Conservation (phyloP, 2,113 vertebrate genomes). For the Chlorodrepanis virens region DNA sequence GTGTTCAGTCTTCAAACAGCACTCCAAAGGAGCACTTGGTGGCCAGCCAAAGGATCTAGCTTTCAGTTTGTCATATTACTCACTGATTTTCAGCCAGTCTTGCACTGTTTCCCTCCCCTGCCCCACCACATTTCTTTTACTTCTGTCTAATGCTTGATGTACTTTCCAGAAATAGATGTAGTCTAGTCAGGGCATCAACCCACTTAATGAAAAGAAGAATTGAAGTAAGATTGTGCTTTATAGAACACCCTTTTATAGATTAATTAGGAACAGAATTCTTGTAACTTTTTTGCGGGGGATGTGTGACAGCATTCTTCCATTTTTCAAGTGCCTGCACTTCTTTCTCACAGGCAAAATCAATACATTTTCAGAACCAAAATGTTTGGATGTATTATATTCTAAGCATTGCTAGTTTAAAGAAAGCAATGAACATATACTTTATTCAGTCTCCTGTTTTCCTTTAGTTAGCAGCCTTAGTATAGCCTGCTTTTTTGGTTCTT, state of each 20-base stretch:
- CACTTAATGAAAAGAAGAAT: not conserved
- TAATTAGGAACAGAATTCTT: not conserved
- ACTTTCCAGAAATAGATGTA: not conserved
- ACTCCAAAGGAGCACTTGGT: not conserved
- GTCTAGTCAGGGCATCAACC: not conserved
- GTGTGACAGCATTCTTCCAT: not conserved
- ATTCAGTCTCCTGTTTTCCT: not conserved
- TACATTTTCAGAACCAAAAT: not conserved
- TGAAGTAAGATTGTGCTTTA: not conserved
- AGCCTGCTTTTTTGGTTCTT: not conserved
- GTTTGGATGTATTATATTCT: not conserved
- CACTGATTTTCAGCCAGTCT: not conserved
- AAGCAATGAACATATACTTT: not conserved
- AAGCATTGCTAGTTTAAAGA: not conserved
- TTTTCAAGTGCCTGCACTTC: not conserved
- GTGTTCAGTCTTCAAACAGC: not conserved
- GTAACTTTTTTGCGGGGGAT: not conserved
- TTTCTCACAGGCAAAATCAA: not conserved
- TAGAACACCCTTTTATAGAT: not conserved
- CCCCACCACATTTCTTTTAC: not conserved
- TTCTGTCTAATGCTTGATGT: not conserved
- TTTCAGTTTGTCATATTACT: slow-evolving; percentile 1
- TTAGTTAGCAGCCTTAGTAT: not conserved
- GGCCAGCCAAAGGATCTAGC: not conserved
- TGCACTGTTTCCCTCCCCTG: not conserved